Evolutionary conservation across 2,797 vertebrate species (phyloP), one percentile per base, ranked within the genome.

Genomic region (Xyrichtys novacula): DNA sequence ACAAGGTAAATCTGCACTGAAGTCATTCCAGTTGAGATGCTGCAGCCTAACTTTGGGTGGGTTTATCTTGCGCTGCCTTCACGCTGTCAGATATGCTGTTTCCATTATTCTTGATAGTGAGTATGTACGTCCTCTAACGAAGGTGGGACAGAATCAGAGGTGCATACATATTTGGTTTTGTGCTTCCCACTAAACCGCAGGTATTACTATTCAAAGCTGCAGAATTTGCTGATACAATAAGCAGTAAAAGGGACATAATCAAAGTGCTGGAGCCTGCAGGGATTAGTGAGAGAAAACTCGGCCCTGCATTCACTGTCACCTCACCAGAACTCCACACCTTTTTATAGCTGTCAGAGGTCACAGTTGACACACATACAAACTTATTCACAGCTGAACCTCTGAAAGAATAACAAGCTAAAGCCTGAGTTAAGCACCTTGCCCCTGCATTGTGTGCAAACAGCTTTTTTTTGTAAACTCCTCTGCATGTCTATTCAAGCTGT

Each of bases 261-360:
- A 58, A 32, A 36, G 43, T 7, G 12, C 55, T 59, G 49, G 48
- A 71, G 62, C 46, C 79, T 71, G 78, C 65, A 58, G 56, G 64
- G 76, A 80, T 84, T 67, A 80, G 62, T 60, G 63, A 53, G 72
- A 38, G 48, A 58, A 76, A 84, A 84, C 47, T 53, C 68, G 74
- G 71, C 57, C 54, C 39, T 47, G 52, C 39, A 23, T 83, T 80
- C 54, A 28, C 60, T 29, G 50, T 85, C 83, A 82, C 78, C 60
- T 76, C 83, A 54, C 70, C 54, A 63, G 70, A 65, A 83, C 78
- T 76, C 88, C 67, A 60, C 80, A 79, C 70, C 78, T 80, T 85
- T 81, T 77, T 57, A 83, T 47, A 83, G 61, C 59, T 44, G 55
- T 46, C 57, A 72, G 56, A 65, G 71, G 81, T 83, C 78, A 79